Percentiles rank a stretch among this genome's conserved stretches.
Evolutionary conservation across 2,888 invertebrate species (phyloP).

Genomic region (Pantelozetes paolii): DNA sequence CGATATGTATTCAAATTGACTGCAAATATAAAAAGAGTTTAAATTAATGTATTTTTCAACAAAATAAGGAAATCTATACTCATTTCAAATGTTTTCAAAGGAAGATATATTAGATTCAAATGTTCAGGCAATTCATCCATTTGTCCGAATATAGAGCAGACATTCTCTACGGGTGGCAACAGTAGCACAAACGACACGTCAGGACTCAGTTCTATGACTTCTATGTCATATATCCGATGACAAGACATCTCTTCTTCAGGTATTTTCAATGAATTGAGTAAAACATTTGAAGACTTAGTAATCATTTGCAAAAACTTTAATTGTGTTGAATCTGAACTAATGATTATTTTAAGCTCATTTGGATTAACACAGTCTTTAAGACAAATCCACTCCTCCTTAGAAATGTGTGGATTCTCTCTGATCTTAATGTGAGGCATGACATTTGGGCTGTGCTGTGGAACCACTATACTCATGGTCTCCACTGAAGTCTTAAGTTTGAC

Average conservation of each 20-base stretch:
- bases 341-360: background rate
- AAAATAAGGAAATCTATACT: conserved; percentile 50
- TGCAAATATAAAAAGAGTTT: conserved; percentile 61
- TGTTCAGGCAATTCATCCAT: conserved; percentile 75
- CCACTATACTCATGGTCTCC: conserved; percentile 86
- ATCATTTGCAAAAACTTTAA: conserved; percentile 39
- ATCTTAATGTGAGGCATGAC: conserved; percentile 89
- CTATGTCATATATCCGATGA: conserved; percentile 75
- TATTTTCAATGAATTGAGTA: conserved; percentile 30
- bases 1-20: conserved; percentile 93
- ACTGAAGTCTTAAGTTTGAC: conserved; percentile 94
- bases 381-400: conserved; percentile 64
- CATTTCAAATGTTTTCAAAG: conserved; percentile 71
- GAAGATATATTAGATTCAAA: conserved; percentile 78
- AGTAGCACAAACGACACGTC: conserved; percentile 88
- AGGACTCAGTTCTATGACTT: conserved; percentile 83
- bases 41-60: too few relatives aligned
- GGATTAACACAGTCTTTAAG: conserved; percentile 31
- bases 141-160: conserved; percentile 67
- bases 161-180: conserved; percentile 84
- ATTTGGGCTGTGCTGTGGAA: conserved; percentile 86
- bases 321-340: background rate
- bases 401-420: conserved; percentile 90
- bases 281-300: conserved; percentile 11
- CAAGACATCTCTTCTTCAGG: conserved; percentile 78